phyloP scores from a whole-genome alignment of 2,113 vertebrate species.

The Apodemus speciosus region DNA sequence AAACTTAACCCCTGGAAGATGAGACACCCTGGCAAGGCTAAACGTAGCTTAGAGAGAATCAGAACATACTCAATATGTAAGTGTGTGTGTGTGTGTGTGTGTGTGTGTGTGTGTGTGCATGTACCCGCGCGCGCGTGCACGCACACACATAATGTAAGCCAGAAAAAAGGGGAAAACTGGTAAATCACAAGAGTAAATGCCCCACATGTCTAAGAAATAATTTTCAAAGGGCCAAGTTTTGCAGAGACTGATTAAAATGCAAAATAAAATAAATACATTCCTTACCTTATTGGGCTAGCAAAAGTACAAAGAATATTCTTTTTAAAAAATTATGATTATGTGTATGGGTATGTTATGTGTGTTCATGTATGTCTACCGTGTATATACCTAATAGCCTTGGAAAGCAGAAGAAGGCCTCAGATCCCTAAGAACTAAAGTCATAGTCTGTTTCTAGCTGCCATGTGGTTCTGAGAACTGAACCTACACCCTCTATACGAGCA shows the following conservation, averaged over 20 bases:
- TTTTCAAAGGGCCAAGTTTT: neutral
- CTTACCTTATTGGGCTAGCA: neutral
- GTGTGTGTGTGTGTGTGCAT: neutral
- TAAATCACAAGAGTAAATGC: neutral
- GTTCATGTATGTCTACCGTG: neutral
- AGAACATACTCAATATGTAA: neutral
- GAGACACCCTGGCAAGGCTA: neutral
- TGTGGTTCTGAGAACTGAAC: neutral
- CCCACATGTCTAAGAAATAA: neutral
- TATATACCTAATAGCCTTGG: neutral
- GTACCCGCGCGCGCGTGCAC: too few relatives aligned
- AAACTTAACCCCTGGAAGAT: neutral
- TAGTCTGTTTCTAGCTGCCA: neutral
- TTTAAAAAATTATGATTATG: neutral
- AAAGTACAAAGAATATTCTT: neutral
- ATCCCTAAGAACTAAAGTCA: neutral
- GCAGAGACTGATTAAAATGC: constrained; percentile 5
- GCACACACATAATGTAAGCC: neutral
- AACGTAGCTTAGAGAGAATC: neutral
- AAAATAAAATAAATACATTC: constrained; percentile 32
- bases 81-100: neutral
- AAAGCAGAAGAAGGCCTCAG: neutral
- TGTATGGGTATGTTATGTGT: neutral
- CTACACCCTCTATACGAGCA: neutral
- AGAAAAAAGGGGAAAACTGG: neutral